phyloP scores from a whole-genome alignment of 1,140 invertebrate species.

The Drosophila elegans region DNA sequence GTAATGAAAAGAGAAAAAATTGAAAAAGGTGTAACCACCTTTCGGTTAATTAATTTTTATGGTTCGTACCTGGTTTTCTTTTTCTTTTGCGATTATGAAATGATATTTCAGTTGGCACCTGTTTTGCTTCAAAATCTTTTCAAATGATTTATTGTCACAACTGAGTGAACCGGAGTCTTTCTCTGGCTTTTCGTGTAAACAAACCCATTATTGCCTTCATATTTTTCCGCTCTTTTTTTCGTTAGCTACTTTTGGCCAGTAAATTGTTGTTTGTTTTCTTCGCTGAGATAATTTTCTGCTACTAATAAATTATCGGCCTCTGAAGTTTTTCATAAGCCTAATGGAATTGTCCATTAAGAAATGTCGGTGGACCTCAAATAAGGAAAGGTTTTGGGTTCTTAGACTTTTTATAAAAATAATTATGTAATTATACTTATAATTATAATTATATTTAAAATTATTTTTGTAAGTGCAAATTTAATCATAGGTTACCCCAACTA shows the following conservation, averaged over 20 bases:
- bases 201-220: slow-evolving; percentile 68
- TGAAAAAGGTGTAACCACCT: slow-evolving; percentile 55
- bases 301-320: slow-evolving; percentile 64
- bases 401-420: background rate
- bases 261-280: slow-evolving; percentile 11
- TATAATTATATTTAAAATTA: background rate
- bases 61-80: slow-evolving; percentile 20
- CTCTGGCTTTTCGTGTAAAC: slow-evolving; percentile 49
- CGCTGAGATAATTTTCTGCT: slow-evolving; percentile 25
- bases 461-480: too few relatives aligned
- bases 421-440: background rate
- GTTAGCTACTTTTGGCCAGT: slow-evolving; percentile 25
- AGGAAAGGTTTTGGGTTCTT: background rate
- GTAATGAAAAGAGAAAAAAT: slow-evolving; percentile 41
- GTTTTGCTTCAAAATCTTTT: slow-evolving; percentile 11
- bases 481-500: background rate
- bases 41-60: slow-evolving; percentile 72
- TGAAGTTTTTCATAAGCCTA: slow-evolving; percentile 47
- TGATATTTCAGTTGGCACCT: slow-evolving; percentile 48
- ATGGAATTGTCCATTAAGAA: slow-evolving; percentile 62
- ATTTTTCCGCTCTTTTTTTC: slow-evolving; percentile 21
- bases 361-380: slow-evolving; percentile 11
- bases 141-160: slow-evolving; percentile 48
- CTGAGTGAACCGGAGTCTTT: slow-evolving; percentile 29
- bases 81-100: slow-evolving; percentile 37